Evolutionary conservation across 2,113 vertebrate species (phyloP).

Genomic region (Pyxicephalus adspersus): DNA sequence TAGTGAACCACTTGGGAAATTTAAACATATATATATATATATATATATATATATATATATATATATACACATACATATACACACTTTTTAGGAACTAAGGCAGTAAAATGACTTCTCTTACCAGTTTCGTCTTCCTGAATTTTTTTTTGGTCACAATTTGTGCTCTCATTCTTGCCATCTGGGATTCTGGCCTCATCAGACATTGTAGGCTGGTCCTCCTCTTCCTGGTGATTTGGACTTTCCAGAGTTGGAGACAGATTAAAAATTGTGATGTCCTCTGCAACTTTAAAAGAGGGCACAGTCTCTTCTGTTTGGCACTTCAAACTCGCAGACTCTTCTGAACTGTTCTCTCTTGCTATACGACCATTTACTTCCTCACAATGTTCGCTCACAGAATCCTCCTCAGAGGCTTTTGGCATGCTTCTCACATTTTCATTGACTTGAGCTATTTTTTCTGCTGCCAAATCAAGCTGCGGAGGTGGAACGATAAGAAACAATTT

Average conservation of each 20-base stretch:
- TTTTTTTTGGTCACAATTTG: slow-evolving; percentile 70
- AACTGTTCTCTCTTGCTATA: slow-evolving; percentile 62
- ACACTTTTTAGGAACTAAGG: background rate
- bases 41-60: background rate
- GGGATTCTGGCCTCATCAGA: slow-evolving; percentile 65
- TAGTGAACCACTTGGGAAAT: no score
- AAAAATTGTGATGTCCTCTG: slow-evolving; percentile 65
- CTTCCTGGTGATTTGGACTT: slow-evolving; percentile 67
- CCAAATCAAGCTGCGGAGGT: slow-evolving; percentile 71
- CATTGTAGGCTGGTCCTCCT: slow-evolving; percentile 65
- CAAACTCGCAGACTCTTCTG: slow-evolving; percentile 66
- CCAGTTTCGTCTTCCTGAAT: slow-evolving; percentile 74
- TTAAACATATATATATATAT: background rate
- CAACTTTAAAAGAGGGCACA: slow-evolving; percentile 62
- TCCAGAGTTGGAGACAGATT: slow-evolving; percentile 63
- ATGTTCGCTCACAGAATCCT: slow-evolving; percentile 64
- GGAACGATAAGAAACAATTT: slow-evolving; percentile 80
- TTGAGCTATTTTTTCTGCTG: slow-evolving; percentile 68
- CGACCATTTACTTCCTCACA: slow-evolving; percentile 60
- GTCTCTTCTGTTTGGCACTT: slow-evolving; percentile 67
- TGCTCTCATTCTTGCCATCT: slow-evolving; percentile 68
- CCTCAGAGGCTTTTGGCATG: slow-evolving; percentile 60
- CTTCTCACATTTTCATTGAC: slow-evolving; percentile 63
- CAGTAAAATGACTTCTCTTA: slow-evolving; percentile 69
- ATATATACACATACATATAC: no score